phyloP scores from a whole-genome alignment of 2,113 vertebrate genomes.

The Mobula hypostoma region DNA sequence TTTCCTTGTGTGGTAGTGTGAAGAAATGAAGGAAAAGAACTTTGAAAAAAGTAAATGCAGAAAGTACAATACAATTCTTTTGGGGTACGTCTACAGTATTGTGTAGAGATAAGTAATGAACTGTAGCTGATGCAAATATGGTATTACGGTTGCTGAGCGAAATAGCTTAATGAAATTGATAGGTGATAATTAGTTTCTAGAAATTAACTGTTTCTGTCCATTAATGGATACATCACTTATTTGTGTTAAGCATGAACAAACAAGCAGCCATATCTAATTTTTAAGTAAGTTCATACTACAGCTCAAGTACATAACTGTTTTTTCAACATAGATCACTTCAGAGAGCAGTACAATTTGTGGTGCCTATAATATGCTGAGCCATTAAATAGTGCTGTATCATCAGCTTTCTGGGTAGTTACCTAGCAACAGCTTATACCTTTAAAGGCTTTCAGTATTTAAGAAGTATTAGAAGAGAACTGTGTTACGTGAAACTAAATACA shows the following conservation, averaged over 20 bases:
- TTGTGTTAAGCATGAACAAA: not conserved
- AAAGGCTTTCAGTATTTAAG: slow-evolving; percentile 41
- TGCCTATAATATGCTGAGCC: slow-evolving; percentile 30
- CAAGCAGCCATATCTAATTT: not conserved
- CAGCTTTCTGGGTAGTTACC: slow-evolving; percentile 55
- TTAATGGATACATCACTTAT: not conserved
- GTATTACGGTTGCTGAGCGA: not conserved
- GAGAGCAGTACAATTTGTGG: not conserved
- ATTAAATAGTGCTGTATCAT: slow-evolving; percentile 42
- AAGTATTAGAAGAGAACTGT: not conserved
- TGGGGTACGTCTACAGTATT: not conserved
- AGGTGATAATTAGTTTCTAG: slow-evolving; percentile 7
- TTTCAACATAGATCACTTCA: not conserved
- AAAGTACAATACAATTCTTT: not conserved
- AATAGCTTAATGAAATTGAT: not conserved
- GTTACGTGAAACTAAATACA: not conserved
- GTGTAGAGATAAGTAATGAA: not conserved
- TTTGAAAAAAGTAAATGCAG: not conserved
- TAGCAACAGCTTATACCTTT: slow-evolving; percentile 51
- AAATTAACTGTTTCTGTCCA: not conserved
- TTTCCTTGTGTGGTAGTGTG: not conserved
- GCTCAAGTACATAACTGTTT: too few relatives aligned
- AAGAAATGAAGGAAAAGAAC: not conserved
- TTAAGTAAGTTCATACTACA: not conserved
- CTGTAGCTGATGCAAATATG: not conserved